A percentile compares a stretch with the other conserved stretches of the same genome.
Conservation (phyloP, 2,888 invertebrate genomes). For the Chymomyza fuscimana region DNA sequence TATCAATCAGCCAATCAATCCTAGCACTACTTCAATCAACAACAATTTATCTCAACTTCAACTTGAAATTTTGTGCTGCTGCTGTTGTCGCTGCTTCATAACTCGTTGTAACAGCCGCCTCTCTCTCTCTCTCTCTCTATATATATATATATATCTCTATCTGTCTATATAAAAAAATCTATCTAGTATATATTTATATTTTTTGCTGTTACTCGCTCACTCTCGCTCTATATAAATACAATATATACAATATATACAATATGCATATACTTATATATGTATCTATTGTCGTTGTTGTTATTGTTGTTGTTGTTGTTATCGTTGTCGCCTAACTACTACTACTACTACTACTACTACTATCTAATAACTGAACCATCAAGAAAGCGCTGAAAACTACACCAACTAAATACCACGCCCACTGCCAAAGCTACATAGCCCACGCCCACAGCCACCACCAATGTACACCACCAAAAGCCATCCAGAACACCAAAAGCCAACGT, state of each 20-base stretch:
- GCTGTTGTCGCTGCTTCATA: conserved; percentile 41
- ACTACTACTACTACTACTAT: conserved; percentile 29
- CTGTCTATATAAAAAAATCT: conserved; percentile 18
- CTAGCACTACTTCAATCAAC: conserved; percentile 40
- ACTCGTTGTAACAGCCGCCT: conserved; percentile 26
- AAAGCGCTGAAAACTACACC: conserved; percentile 28
- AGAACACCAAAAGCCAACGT: conserved; percentile 4
- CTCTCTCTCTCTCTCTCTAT: conserved; percentile 11
- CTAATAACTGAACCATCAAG: conserved; percentile 25
- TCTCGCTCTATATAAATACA: conserved; percentile 13
- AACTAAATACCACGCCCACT: conserved; percentile 20
- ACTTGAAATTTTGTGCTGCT: conserved; percentile 29
- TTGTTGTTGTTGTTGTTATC: conserved; percentile 46
- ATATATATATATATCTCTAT: conserved; percentile 10
- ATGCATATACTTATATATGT: conserved; percentile 14
- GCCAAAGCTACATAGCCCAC: conserved; percentile 18
- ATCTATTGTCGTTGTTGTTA: conserved; percentile 41
- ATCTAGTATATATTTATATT: conserved; percentile 11
- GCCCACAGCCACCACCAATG: conserved; percentile 46
- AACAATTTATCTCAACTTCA: conserved; percentile 26
- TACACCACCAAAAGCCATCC: conserved; percentile 42
- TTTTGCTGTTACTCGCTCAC: conserved; percentile 28
- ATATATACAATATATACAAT: conserved; percentile 14
- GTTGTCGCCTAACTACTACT: conserved; percentile 27
- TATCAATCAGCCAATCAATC: conserved; percentile 30